phyloP scores from a whole-genome alignment of 2,888 invertebrate genomes.

The Pardosa pseudoannulata region DNA sequence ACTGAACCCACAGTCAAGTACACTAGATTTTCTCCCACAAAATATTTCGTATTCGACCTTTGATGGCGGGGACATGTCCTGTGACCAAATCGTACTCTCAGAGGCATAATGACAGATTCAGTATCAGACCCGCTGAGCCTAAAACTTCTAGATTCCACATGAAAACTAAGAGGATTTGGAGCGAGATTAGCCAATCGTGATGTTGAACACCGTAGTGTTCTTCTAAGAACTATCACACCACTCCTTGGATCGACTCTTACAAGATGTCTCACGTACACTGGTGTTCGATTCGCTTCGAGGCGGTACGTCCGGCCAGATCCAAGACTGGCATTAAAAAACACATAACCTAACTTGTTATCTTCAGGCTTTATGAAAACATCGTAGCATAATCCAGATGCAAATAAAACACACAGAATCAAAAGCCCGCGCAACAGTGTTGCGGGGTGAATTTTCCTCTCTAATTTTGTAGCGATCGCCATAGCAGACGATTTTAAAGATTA shows the following conservation, averaged over 20 bases:
- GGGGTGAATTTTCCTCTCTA: background rate
- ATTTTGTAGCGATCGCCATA: background rate
- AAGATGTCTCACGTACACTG: conserved; percentile 88
- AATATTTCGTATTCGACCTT: conserved; percentile 22
- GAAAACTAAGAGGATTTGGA: conserved; percentile 89
- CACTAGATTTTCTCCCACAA: conserved; percentile 39
- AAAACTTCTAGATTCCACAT: conserved; percentile 86
- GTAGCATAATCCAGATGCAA: conserved; percentile 32
- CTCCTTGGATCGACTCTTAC: conserved; percentile 85
- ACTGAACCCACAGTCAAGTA: conserved; percentile 44
- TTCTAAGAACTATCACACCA: conserved; percentile 74
- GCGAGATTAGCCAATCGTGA: conserved; percentile 55
- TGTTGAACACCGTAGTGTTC: conserved; percentile 55
- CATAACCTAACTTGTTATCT: conserved; percentile 67
- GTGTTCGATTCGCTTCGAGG: conserved; percentile 80
- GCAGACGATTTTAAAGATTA: background rate
- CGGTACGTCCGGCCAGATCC: conserved; percentile 79
- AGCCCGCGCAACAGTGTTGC: conserved; percentile 6
- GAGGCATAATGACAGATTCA: conserved; percentile 67
- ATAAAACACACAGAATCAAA: background rate
- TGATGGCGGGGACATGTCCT: conserved; percentile 55
- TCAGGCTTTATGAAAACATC: conserved; percentile 64
- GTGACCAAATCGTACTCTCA: conserved; percentile 69
- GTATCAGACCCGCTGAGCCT: conserved; percentile 71
- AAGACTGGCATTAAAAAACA: conserved; percentile 75